A percentile compares a stretch with the other conserved stretches of the same genome.
phyloP scores from a whole-genome alignment of 2,888 invertebrate genomes.

The Stictocephala bisonia region DNA sequence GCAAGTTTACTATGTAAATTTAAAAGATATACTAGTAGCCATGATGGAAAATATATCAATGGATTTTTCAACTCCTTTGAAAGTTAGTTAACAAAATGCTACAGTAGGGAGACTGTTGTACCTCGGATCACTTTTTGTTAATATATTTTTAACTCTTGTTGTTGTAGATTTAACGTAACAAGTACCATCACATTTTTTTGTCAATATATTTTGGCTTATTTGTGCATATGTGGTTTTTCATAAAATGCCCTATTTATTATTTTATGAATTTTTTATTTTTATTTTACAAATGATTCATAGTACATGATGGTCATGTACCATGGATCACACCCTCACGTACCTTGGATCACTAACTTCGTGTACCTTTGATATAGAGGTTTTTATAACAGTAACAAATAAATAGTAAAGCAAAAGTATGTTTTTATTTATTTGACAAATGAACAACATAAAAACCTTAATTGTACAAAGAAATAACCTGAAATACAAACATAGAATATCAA shows the following conservation, averaged over 20 bases:
- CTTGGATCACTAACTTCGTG: too few species aligned
- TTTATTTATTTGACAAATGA: too few species aligned
- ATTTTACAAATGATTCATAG: background rate
- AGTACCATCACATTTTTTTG: background rate
- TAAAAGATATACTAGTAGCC: background rate
- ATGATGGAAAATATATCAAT: too few species aligned
- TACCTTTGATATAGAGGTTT: constrained; percentile 6
- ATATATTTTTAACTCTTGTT: background rate
- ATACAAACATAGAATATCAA: too few species aligned
- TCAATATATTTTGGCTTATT: constrained; percentile 13
- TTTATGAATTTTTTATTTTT: too few species aligned
- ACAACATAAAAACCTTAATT: too few species aligned
- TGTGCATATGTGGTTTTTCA: too few species aligned
- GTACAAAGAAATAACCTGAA: too few species aligned
- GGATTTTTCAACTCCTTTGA: too few species aligned
- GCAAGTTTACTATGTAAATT: constrained; percentile 22
- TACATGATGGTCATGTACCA: constrained; percentile 13
- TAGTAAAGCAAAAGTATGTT: constrained; percentile 1
- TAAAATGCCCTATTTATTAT: too few species aligned
- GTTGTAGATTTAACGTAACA: background rate
- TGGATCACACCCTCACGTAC: constrained; percentile 9
- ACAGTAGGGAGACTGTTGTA: too few species aligned
- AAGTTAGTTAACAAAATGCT: too few species aligned
- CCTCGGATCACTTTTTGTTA: constrained; percentile 6
- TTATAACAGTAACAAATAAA: constrained; percentile 6